Evolutionary conservation across 1,140 invertebrate species (phyloP).

Genomic region (Chlorops oryzae): DNA sequence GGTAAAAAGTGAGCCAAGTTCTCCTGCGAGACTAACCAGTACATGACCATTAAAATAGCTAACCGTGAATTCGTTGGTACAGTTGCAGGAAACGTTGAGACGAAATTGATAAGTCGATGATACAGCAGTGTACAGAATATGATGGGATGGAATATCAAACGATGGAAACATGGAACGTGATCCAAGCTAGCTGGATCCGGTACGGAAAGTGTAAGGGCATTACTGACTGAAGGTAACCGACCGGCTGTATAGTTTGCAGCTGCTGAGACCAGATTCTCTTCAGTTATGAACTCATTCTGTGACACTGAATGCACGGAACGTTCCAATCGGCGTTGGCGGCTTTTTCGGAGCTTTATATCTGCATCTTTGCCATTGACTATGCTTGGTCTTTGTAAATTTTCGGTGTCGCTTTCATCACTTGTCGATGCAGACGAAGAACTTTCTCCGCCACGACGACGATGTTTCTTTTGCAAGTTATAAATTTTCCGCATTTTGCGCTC

Average conservation of each 20-base stretch:
- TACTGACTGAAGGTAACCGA: slow-evolving; percentile 67
- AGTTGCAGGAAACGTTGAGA: slow-evolving; percentile 57
- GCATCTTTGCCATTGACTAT: slow-evolving; percentile 4
- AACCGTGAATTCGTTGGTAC: slow-evolving; percentile 58
- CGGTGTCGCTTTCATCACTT: slow-evolving; percentile 37
- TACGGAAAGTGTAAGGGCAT: slow-evolving; percentile 63
- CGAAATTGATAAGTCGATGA: slow-evolving; percentile 57
- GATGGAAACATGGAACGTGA: slow-evolving; percentile 62
- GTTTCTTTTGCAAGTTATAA: slow-evolving; percentile 50
- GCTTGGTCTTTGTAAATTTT: slow-evolving; percentile 7
- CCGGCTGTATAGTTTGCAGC: slow-evolving; percentile 74
- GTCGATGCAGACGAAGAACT: slow-evolving; percentile 24
- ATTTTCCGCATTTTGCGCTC: slow-evolving; percentile 62
- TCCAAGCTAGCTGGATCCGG: slow-evolving; percentile 59
- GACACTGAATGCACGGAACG: neutral
- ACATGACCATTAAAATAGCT: slow-evolving; percentile 60
- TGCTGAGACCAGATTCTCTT: slow-evolving; percentile 72
- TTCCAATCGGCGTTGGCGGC: too few species aligned
- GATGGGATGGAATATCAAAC: slow-evolving; percentile 64
- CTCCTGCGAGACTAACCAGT: slow-evolving; percentile 60
- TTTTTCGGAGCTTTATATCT: slow-evolving; percentile 5
- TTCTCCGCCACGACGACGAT: slow-evolving; percentile 38
- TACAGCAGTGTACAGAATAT: slow-evolving; percentile 64
- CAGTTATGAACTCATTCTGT: slow-evolving; percentile 55
- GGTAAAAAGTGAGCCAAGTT: slow-evolving; percentile 62